Evolutionary conservation across 2,888 invertebrate species (phyloP).

Genomic region (Ceramica pisi): DNA sequence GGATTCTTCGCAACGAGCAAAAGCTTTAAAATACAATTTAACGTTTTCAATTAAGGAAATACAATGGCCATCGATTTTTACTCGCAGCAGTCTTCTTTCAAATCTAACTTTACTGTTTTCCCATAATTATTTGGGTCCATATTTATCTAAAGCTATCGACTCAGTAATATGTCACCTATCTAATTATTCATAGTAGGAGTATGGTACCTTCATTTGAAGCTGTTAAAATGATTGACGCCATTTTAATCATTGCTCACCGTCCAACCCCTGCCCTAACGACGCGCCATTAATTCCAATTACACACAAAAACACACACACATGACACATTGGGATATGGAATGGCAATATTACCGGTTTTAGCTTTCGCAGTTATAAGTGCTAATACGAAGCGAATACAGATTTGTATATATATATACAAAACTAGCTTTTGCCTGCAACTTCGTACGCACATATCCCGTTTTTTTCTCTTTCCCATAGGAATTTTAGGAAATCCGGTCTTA

Average conservation of each 20-base stretch:
- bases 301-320: conserved; percentile 37
- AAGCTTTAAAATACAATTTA: conserved; percentile 8
- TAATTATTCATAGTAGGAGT: not conserved
- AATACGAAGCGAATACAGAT: not conserved
- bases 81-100: too few species aligned
- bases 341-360: conserved; percentile 37
- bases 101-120: too few species aligned
- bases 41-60: not conserved
- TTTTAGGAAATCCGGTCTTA: too few species aligned
- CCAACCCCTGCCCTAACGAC: conserved; percentile 41
- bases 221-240: conserved; percentile 47
- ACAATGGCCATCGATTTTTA: conserved; percentile 1
- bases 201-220: not conserved
- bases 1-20: not conserved
- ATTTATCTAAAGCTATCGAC: not conserved
- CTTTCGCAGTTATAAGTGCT: not conserved
- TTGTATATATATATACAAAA: too few species aligned
- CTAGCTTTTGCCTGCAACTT: too few species aligned
- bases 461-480: too few species aligned
- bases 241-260: conserved; percentile 39
- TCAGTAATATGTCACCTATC: too few species aligned
- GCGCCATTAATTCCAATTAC: conserved; percentile 50
- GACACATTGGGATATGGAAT: conserved; percentile 8
- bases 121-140: too few species aligned
- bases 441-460: too few species aligned